phyloP scores from a whole-genome alignment of 2,113 vertebrate species.

The Dolichallabes microphthalmus region DNA sequence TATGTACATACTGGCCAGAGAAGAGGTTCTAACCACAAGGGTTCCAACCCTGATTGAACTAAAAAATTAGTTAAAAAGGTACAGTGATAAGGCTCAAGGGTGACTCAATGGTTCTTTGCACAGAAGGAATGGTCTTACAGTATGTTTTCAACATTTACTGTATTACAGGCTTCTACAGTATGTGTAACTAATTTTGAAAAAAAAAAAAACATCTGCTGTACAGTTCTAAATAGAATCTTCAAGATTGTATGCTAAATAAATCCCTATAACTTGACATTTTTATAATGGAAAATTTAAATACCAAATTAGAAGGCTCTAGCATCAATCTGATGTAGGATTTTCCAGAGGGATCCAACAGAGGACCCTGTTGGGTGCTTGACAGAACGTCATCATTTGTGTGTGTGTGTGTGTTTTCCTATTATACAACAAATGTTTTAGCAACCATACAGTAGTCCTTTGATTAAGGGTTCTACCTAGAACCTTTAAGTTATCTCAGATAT shows the following conservation, averaged over 20 bases:
- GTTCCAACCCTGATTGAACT: neutral
- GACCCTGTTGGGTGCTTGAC: neutral
- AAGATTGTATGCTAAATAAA: neutral
- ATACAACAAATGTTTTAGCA: neutral
- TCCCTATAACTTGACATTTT: neutral
- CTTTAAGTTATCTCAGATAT: neutral
- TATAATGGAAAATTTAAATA: neutral
- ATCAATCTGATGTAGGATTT: neutral
- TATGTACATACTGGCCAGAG: conserved; percentile 56
- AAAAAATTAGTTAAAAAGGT: neutral
- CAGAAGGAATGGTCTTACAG: neutral
- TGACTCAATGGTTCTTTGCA: neutral
- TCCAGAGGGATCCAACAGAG: neutral
- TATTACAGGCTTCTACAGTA: neutral
- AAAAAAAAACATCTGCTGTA: neutral
- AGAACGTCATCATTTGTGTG: neutral
- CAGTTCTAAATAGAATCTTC: neutral
- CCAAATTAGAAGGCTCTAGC: neutral
- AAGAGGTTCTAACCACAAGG: neutral
- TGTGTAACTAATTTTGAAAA: neutral
- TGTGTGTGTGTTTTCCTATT: too few relatives aligned
- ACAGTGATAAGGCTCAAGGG: neutral
- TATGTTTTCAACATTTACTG: neutral
- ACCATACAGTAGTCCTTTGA: neutral
- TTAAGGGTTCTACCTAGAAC: neutral